Base-by-base conservation (phyloP, 2,797 vertebrate species). In the Urosaurus nigricauda region DNA sequence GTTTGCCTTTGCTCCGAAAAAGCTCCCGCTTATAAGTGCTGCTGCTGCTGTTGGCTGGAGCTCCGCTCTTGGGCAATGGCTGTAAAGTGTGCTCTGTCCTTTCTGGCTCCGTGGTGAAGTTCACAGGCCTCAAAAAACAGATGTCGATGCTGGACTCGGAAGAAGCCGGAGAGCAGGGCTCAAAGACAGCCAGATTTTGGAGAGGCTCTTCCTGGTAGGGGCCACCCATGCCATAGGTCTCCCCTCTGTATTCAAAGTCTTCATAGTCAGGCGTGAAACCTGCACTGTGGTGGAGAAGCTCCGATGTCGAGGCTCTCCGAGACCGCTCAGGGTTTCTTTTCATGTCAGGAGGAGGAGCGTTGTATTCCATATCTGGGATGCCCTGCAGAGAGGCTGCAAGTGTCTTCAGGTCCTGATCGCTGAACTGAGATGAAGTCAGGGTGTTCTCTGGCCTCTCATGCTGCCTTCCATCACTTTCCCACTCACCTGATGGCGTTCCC, bases 71-170 rank as follows among this genome's bases (percentile, higher is more conserved):
- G 79, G 97, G 95, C 88, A 97, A 56, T 0, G 95, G 97, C 92
- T 96, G 97, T 75, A 97, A 92, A 51, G 97, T 93, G 77, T 95
- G 97, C 32, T 97, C 97, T 37, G 97, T 97, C 89, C 96, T 94
- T 83, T 98, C 98, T 1, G 97, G 96, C 40, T 98, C 97, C n/a
- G 96, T 90, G 3, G 98, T 90, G 96, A 96, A 96, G 93, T 97
- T 97, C 90, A 98, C 97, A 3, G 98, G 98, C 91, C 98, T 98
- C 78, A 99, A 97, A 82, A 99, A 99, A 91, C 98, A 98, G 71
- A 99, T 99, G 93, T 99, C 99, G 58, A 99, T 97, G 95, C 98
- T 99, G 91, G 98, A 99, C 90, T 99, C 98, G 0, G 98, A 99
- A 3, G 98, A 99, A 53, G 97, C 98, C 0, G 98, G 97, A 77